Percentiles rank a stretch among this genome's conserved stretches.
phyloP scores from a whole-genome alignment of 2,797 vertebrate species.

The Lutjanus argentimaculatus region DNA sequence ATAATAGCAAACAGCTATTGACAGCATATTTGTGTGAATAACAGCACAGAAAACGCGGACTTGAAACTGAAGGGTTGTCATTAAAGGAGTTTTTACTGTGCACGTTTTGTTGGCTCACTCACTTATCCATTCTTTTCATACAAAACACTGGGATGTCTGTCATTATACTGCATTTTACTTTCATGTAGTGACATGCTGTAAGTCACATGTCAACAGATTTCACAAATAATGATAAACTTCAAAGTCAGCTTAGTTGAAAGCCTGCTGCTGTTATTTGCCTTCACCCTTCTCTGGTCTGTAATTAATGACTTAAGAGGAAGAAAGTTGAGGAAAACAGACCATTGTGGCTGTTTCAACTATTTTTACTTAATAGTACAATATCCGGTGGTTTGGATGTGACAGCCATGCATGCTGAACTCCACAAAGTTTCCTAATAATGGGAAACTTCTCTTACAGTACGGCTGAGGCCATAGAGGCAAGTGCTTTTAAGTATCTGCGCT shows the following conservation, averaged over 20 bases:
- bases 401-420: background rate
- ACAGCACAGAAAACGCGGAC: background rate
- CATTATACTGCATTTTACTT: slow-evolving; percentile 9
- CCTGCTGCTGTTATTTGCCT: slow-evolving; percentile 12
- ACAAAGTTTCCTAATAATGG: background rate
- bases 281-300: slow-evolving; percentile 7
- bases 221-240: slow-evolving; percentile 13
- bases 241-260: slow-evolving; percentile 24
- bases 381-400: slow-evolving; percentile 1
- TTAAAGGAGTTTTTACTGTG: background rate
- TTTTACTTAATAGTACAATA: background rate
- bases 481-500: background rate
- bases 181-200: background rate
- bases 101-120: background rate
- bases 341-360: background rate
- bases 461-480: background rate
- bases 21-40: background rate
- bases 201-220: background rate
- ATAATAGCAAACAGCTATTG: background rate
- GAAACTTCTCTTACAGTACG: background rate
- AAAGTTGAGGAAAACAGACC: background rate
- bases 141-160: slow-evolving; percentile 1
- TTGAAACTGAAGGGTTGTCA: slow-evolving; percentile 6
- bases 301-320: slow-evolving; percentile 12
- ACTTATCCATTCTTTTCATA: background rate